Conservation (phyloP, 2,888 invertebrate genomes). For the Linnaemya vulpina region DNA sequence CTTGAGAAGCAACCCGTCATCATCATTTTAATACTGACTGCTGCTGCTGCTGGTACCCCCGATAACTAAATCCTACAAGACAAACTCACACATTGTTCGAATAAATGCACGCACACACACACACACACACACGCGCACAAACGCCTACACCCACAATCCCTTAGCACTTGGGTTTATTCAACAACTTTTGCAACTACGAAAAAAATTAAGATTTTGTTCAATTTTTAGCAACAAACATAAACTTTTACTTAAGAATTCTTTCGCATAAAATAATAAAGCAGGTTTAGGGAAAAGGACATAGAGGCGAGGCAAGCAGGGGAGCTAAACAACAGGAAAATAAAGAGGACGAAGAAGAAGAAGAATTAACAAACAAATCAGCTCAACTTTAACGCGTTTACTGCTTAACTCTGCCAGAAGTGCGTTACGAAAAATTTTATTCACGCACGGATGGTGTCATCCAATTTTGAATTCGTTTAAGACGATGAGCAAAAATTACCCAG, state of each 20-base stretch:
- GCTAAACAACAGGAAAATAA: slow-evolving; percentile 52
- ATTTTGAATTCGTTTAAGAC: slow-evolving; percentile 82
- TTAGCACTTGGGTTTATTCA: slow-evolving; percentile 61
- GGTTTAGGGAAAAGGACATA: neutral
- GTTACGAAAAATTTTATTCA: slow-evolving; percentile 80
- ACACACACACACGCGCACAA: slow-evolving; percentile 10
- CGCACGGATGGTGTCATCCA: slow-evolving; percentile 84
- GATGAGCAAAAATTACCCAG: neutral
- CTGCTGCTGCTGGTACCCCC: neutral
- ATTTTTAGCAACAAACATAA: slow-evolving; percentile 66
- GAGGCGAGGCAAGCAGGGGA: slow-evolving; percentile 32
- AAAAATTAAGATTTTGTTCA: slow-evolving; percentile 58
- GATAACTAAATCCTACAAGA: slow-evolving; percentile 7
- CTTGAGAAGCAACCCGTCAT: slow-evolving; percentile 70
- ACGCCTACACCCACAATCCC: slow-evolving; percentile 30
- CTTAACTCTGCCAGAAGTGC: slow-evolving; percentile 63
- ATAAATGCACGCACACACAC: slow-evolving; percentile 4
- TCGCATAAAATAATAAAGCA: slow-evolving; percentile 43
- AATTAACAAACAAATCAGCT: slow-evolving; percentile 50
- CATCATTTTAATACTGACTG: slow-evolving; percentile 50
- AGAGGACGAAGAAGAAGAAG: neutral
- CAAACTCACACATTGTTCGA: slow-evolving; percentile 6
- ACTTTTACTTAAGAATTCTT: slow-evolving; percentile 67
- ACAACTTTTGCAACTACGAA: slow-evolving; percentile 59
- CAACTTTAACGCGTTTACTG: slow-evolving; percentile 65